phyloP scores from a whole-genome alignment of 2,797 vertebrate species.

The Octomys mimax region DNA sequence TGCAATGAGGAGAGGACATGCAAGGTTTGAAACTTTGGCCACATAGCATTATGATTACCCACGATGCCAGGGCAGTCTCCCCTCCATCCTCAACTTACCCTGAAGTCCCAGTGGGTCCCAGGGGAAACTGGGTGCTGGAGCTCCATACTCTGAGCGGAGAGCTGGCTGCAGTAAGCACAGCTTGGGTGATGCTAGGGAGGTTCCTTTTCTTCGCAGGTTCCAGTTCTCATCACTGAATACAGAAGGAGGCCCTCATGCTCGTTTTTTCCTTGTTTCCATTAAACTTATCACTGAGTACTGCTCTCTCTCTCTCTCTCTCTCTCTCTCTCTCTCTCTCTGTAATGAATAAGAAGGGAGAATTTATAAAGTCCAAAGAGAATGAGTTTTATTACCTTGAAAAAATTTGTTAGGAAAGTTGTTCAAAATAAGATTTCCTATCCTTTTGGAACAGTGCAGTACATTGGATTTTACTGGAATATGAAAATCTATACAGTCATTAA shows the following conservation, averaged over 20 bases:
- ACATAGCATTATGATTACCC: not conserved
- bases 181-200: not conserved
- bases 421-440: not conserved
- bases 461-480: not conserved
- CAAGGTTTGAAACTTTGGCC: not conserved
- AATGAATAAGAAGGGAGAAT: slow-evolving; percentile 11
- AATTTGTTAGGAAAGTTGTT: slow-evolving; percentile 5
- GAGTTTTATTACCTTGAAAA: slow-evolving; percentile 51
- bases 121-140: not conserved
- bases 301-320: no score
- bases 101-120: not conserved
- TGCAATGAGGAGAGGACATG: not conserved
- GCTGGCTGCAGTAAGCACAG: no score
- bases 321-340: not conserved
- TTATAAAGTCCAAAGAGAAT: not conserved
- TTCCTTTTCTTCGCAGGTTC: not conserved
- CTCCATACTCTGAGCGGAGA: no score
- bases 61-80: no score
- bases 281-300: not conserved
- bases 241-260: not conserved
- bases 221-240: not conserved
- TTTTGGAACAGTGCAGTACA: not conserved
- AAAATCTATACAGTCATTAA: not conserved
- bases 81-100: not conserved
- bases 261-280: not conserved